Evolutionary conservation across 1,140 invertebrate species (phyloP).

Genomic region (Pteromalus puparum): DNA sequence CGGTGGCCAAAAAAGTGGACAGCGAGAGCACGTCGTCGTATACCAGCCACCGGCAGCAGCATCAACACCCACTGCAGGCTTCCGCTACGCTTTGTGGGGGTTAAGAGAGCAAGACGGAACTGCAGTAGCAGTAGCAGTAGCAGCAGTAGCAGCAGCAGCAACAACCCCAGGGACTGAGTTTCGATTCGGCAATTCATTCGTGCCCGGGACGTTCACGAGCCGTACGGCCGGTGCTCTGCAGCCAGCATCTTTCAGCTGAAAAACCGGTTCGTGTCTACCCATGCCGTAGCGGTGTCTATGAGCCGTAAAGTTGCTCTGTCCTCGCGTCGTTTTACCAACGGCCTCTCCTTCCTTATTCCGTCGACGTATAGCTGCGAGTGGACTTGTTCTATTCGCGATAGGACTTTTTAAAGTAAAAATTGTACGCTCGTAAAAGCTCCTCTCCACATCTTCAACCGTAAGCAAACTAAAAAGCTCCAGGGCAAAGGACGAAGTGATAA

Average conservation of each 20-base stretch:
- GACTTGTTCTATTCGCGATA: not conserved
- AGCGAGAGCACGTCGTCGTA: not conserved
- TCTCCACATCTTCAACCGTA: too few species aligned
- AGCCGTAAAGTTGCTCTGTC: constrained; percentile 3
- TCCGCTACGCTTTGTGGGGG: not conserved
- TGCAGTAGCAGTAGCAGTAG: not conserved
- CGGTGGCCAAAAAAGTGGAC: not conserved
- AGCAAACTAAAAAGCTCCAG: too few species aligned
- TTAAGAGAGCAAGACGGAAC: too few species aligned
- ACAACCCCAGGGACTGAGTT: constrained; percentile 9
- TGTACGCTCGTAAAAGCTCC: not conserved
- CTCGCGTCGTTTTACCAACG: constrained; percentile 11
- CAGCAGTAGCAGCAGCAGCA: not conserved
- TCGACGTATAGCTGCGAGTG: not conserved
- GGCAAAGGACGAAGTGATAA: not conserved
- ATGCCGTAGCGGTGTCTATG: not conserved
- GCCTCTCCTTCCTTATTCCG: not conserved
- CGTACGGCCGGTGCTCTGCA: constrained; percentile 39
- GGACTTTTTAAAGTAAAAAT: not conserved
- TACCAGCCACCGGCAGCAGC: not conserved
- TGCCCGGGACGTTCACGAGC: constrained; percentile 54
- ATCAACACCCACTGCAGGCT: not conserved
- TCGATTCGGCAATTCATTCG: constrained; percentile 57
- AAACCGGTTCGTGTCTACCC: constrained; percentile 34
- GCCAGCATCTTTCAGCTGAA: constrained; percentile 30